Evolutionary conservation across 2,888 invertebrate species (phyloP), one percentile per base, ranked within the genome.

Genomic region (Brenthis daphne): DNA sequence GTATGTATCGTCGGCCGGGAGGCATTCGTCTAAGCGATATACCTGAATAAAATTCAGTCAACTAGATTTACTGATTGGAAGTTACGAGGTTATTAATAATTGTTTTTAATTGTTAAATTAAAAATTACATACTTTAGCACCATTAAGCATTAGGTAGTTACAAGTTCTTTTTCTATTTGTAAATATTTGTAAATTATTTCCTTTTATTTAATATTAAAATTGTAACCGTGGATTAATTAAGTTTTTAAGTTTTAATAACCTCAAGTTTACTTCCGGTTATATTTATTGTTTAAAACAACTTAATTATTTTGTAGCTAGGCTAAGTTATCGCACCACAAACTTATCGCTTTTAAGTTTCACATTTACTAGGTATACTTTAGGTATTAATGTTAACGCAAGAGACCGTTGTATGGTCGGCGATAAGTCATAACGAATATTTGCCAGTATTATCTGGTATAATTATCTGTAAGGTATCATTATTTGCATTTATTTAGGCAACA

Each of bases 1-100:
- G 96, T 74, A 95, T 97, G 80, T 97, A 96, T 83, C 94, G 96
- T 6, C 92, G 93, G 54, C 90, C 93, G 0, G 94, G 94, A 0
- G 95, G 95, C 16, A 93, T 95, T 48, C 89, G 87, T 24, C 89
- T 94, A 16, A 94, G 93, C 73, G 94, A 94, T 73, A 92, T 94
- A 76, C 94, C 94, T 0, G 93, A 93, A 75, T 94, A 78, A 82
- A 20, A 48, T n/a, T n/a, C 53, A 48, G 37, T 43, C 37, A 43
- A 43, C 11, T 43, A 43, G 37, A 43, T 37, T 37, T 8, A 37
- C 37, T 43, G 11, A 43, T 43, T 43, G 37, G 37, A 37, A 11
- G 37, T 43, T 43, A 43, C 11, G 11, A 43, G 37, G 37, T 43
- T 43, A 43, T 43, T 43, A 43, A 37, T 43, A 43, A 43, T 43